These are phyloP conservation scores for Cancer borealis DNA, from an alignment of 2,888 invertebrate species.

Conservation along the genomic window DNA sequence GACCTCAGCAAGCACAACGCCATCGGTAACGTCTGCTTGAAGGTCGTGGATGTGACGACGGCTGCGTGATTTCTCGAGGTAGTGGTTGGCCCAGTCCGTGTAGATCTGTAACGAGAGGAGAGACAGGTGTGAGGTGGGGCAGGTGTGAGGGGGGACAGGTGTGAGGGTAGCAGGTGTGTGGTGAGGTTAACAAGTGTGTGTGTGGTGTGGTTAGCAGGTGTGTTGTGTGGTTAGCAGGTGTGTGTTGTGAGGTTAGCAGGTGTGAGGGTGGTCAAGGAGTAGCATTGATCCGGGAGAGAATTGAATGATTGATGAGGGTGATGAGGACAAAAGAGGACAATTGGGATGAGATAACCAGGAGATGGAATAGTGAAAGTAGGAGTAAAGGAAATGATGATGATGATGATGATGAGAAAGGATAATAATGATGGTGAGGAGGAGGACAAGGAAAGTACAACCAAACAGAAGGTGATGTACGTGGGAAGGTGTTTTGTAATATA, in stretches of 20 bases:
- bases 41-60: constrained; percentile 92
- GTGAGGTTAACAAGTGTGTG: not conserved
- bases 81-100: constrained; percentile 99
- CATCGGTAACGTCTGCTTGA: constrained; percentile 95
- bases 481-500: too few species aligned
- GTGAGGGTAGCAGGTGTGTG: too few species aligned
- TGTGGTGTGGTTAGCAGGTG: not conserved
- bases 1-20: constrained; percentile 93
- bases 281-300: too few species aligned
- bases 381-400: too few species aligned
- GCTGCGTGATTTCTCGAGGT: constrained; percentile 93
- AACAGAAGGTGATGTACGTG: not conserved
- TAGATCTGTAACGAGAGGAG: constrained; percentile 88
- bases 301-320: not conserved
- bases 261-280: too few species aligned
- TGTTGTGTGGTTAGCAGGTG: not conserved
- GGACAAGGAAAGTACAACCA: not conserved
- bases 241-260: not conserved
- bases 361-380: not conserved
- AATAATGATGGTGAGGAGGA: not conserved
- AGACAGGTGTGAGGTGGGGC: not conserved
- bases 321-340: not conserved
- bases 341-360: not conserved
- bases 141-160: not conserved
- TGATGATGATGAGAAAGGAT: not conserved